A percentile compares a stretch with the other conserved stretches of the same genome.
phyloP scores from a whole-genome alignment of 2,888 invertebrate genomes.

The Palloptera scutellata region DNA sequence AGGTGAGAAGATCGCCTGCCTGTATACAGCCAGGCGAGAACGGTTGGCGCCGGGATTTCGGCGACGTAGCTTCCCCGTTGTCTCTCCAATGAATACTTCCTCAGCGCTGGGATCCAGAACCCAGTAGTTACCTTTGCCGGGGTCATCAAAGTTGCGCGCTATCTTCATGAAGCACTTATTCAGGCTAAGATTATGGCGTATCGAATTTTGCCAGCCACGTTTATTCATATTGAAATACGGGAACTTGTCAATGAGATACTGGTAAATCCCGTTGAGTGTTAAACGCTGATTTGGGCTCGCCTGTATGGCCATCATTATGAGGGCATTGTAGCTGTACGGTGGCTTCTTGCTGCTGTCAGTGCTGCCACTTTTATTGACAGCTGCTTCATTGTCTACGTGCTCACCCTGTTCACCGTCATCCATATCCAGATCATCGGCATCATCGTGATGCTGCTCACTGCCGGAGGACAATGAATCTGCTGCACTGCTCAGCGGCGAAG shows the following conservation, averaged over 20 bases:
- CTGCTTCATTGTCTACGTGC: slow-evolving; percentile 40
- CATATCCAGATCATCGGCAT: slow-evolving; percentile 30
- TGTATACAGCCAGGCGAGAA: slow-evolving; percentile 87
- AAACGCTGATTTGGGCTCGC: slow-evolving; percentile 91
- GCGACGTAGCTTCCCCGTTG: slow-evolving; percentile 93
- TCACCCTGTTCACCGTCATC: slow-evolving; percentile 23
- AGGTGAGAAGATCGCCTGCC: slow-evolving; percentile 67
- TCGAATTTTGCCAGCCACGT: slow-evolving; percentile 99
- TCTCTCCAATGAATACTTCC: slow-evolving; percentile 97
- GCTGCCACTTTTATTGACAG: slow-evolving; percentile 47
- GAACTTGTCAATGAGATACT: slow-evolving; percentile 97
- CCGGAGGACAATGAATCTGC: slow-evolving; percentile 54
- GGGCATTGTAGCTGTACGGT: slow-evolving; percentile 96
- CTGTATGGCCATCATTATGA: slow-evolving; percentile 99
- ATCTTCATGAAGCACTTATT: slow-evolving; percentile 99
- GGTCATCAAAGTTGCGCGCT: slow-evolving; percentile 96
- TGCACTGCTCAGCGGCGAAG: slow-evolving; percentile 62
- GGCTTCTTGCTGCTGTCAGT: slow-evolving; percentile 80
- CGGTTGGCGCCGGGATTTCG: slow-evolving; percentile 90
- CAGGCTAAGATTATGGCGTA: slow-evolving; percentile 93
- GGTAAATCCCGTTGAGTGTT: slow-evolving; percentile 96
- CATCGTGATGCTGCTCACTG: slow-evolving; percentile 45
- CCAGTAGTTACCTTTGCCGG: slow-evolving; percentile 99
- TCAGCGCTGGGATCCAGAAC: slow-evolving; percentile 98
- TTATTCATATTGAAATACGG: slow-evolving; percentile 98